These are phyloP conservation scores for Leuciscus idus DNA, from an alignment of 2,113 vertebrate species.

Conservation along the genomic window DNA sequence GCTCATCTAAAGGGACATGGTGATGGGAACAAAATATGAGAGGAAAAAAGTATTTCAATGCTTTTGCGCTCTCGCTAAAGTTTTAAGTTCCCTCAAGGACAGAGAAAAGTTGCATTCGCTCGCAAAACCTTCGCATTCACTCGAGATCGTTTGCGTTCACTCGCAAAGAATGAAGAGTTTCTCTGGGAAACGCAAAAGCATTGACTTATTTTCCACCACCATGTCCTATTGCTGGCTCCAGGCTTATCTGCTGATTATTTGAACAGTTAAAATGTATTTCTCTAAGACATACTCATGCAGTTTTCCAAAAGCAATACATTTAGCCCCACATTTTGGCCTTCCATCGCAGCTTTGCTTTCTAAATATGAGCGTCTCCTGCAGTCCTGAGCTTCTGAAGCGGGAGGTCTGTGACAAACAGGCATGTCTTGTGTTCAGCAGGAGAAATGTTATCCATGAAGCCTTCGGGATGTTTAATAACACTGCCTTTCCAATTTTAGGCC, in stretches of 20 bases:
- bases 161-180: too few relatives aligned
- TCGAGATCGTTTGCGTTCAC: too few relatives aligned
- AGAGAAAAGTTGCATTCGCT: too few relatives aligned
- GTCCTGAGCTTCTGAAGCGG: background rate
- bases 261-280: background rate
- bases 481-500: slow-evolving; percentile 22
- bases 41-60: too few relatives aligned
- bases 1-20: too few relatives aligned
- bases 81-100: too few relatives aligned
- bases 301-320: background rate
- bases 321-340: background rate
- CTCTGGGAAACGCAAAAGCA: too few relatives aligned
- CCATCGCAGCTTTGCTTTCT: background rate
- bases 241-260: background rate
- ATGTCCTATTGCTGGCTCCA: too few relatives aligned
- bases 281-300: background rate
- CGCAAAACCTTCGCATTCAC: too few relatives aligned
- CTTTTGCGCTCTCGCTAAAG: too few relatives aligned
- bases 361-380: background rate
- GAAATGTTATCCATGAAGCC: background rate
- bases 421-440: background rate
- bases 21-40: too few relatives aligned
- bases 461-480: slow-evolving; percentile 17
- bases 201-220: too few relatives aligned
- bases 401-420: background rate